Evolutionary conservation across 1,140 invertebrate genomes (phyloP).

Genomic region (Bombus haemorrhoidalis): DNA sequence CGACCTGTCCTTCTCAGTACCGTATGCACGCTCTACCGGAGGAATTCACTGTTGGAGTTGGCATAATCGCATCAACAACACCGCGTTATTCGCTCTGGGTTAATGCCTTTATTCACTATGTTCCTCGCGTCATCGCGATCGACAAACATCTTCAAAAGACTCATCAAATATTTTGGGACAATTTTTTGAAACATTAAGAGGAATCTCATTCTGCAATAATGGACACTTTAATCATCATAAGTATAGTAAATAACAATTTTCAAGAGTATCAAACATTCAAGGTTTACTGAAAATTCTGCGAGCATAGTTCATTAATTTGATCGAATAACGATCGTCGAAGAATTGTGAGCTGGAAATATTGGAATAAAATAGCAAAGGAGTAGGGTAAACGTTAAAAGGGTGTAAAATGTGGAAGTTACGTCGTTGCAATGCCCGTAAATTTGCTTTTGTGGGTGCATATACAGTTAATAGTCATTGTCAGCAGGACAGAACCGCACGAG

Average conservation of each 20-base stretch:
- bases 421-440: slow-evolving; percentile 37
- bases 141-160: background rate
- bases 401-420: slow-evolving; percentile 3
- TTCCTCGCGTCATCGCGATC: background rate
- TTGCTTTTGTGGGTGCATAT: slow-evolving; percentile 58
- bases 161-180: background rate
- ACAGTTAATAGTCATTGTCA: slow-evolving; percentile 71
- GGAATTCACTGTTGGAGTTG: slow-evolving; percentile 3
- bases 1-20: slow-evolving; percentile 7
- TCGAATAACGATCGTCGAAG: fast-evolving
- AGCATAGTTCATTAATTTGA: background rate
- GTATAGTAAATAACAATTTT: no score
- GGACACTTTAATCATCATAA: background rate
- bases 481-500: slow-evolving; percentile 54
- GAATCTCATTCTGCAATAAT: background rate
- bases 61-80: slow-evolving; percentile 12
- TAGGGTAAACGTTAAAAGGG: background rate
- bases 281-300: background rate
- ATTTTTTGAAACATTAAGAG: background rate
- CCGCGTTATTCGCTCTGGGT: background rate
- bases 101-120: background rate
- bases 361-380: background rate
- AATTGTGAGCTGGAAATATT: background rate
- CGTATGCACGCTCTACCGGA: slow-evolving; percentile 15
- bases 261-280: background rate